phyloP scores from a whole-genome alignment of 2,888 invertebrate species.

The Andrena marginata region DNA sequence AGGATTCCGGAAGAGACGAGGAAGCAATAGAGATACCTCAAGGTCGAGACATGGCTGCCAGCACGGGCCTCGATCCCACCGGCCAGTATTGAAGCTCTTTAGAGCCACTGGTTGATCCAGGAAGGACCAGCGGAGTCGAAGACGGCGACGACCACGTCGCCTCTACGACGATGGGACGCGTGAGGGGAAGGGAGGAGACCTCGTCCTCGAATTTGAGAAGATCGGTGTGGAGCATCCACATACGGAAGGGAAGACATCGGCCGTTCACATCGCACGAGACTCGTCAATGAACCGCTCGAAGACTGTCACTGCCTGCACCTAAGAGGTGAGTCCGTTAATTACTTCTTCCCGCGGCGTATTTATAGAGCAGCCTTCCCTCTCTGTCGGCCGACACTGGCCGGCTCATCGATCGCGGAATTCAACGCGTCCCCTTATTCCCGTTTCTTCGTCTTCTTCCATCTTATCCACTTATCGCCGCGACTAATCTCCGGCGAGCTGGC shows the following conservation, averaged over 20 bases:
- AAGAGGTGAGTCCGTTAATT: constrained; percentile 67
- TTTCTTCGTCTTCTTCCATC: background rate
- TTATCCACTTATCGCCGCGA: background rate
- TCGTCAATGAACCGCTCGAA: constrained; percentile 66
- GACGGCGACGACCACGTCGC: constrained; percentile 41
- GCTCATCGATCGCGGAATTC: constrained; percentile 50
- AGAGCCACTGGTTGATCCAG: constrained; percentile 29
- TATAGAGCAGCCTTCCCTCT: constrained; percentile 23
- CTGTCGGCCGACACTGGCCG: background rate
- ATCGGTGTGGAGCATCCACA: constrained; percentile 83
- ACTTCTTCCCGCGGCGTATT: constrained; percentile 29
- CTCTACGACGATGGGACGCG: constrained; percentile 71
- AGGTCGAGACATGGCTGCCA: constrained; percentile 80
- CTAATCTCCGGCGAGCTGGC: constrained; percentile 23
- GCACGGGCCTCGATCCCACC: constrained; percentile 79
- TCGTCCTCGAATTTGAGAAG: constrained; percentile 83
- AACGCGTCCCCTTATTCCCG: constrained; percentile 6
- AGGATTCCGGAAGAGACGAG: constrained; percentile 63
- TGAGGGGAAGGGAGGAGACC: constrained; percentile 81
- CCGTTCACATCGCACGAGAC: constrained; percentile 46
- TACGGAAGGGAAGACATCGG: constrained; percentile 83
- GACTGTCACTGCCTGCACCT: constrained; percentile 60
- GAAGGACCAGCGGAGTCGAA: constrained; percentile 13
- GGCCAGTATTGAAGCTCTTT: constrained; percentile 77
- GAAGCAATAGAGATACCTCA: constrained; percentile 66